A percentile compares a stretch with the other conserved stretches of the same genome.
phyloP scores from a whole-genome alignment of 2,888 invertebrate species.

The Anticlea derivata region DNA sequence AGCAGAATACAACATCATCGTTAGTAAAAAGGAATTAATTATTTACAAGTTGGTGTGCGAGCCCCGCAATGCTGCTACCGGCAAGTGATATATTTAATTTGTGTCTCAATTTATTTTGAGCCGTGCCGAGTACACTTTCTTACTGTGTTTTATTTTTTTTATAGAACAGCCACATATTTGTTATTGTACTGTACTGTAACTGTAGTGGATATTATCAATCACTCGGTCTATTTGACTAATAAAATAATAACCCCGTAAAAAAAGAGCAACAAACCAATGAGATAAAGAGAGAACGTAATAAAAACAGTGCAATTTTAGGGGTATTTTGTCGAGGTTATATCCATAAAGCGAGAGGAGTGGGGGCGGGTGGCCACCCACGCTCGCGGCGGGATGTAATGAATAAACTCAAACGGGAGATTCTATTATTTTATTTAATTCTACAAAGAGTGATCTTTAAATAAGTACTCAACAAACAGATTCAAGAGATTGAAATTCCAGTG shows the following conservation, averaged over 20 bases:
- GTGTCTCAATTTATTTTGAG: no score
- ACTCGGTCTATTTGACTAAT: conserved; percentile 64
- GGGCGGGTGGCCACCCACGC: conserved; percentile 52
- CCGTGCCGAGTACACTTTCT: no score
- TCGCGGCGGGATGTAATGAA: conserved; percentile 78
- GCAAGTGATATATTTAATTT: neutral
- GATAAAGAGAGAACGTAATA: conserved; percentile 82
- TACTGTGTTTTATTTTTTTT: neutral
- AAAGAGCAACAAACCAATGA: conserved; percentile 80
- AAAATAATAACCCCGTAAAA: conserved; percentile 79
- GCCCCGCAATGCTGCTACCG: conserved; percentile 23
- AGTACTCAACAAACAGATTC: conserved; percentile 57
- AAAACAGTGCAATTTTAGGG: conserved; percentile 84
- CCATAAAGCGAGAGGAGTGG: conserved; percentile 77
- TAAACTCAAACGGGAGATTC: conserved; percentile 79
- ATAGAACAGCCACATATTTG: neutral
- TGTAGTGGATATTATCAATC: conserved; percentile 11
- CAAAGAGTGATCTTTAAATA: conserved; percentile 72
- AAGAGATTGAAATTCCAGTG: conserved; percentile 39
- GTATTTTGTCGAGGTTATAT: conserved; percentile 84
- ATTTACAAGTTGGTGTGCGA: conserved; percentile 41
- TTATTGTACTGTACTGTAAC: no score
- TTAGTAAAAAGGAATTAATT: conserved; percentile 39
- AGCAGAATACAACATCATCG: neutral
- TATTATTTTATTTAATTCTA: conserved; percentile 77